Base-by-base conservation (phyloP, 2,113 vertebrate species). In the Procavia capensis region DNA sequence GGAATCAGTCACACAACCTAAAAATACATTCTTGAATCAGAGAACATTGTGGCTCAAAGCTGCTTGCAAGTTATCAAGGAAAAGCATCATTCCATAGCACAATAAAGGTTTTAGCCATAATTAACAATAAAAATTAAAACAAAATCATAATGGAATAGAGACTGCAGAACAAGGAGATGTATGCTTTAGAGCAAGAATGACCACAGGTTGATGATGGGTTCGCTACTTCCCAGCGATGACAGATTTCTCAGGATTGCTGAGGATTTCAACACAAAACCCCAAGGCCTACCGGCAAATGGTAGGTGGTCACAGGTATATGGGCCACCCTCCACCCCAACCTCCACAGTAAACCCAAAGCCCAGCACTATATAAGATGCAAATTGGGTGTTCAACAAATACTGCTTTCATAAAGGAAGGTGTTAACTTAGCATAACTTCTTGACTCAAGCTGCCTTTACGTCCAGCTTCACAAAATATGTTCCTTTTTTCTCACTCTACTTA, bases 121-220 rank as follows among this genome's bases (percentile, higher is more conserved):
- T 61, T 68, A 29, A 76, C 87, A 87, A 50, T 41, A 24, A 92
- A 88, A 70, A 80, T 5, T 47, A 92, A 91, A 80, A 39, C 66
- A 88, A 93, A 87, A 50, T 14, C 47, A 61, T 47, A 83, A 85
- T 20, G 68, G 78, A 57, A 84, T 4, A 36, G 29, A 68, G 61
- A 59, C 61, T 79, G 54, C 54, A 54, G 86, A 93, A 82, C 82
- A n/a, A 31, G 29, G 59, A 72, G 85, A 13, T 43, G 9, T 22
- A 20, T 10, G 41, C 54, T 39, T 41, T 24, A 57, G 10, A 64
- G 34, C 31, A 24, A 66, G 13, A 50, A 64, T 8, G 27, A 27
- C 43, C 36, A 76, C 6, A 6, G 9, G 5, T 4, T 47, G 66
- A 50, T 64, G 6, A 14, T 22, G 47, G 66, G 29, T 70, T 1